Evolutionary conservation across 2,797 vertebrate species (phyloP), one percentile per base, ranked within the genome.

Genomic region (Neosilurus mollespiculum): DNA sequence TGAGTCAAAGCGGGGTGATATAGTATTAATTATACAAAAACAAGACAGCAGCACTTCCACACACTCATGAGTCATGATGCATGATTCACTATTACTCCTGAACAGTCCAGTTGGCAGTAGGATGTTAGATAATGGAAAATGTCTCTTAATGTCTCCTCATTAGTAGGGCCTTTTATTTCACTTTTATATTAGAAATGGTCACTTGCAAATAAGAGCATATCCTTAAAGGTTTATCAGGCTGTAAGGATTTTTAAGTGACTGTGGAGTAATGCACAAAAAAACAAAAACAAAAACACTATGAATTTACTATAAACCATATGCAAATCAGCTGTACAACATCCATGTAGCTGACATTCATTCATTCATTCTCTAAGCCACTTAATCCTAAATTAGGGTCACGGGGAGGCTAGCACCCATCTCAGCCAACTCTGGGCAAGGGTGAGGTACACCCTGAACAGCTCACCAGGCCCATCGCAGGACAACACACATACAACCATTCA

Each of bases 21-120:
- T 22, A 51, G 9, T 62, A 8, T 76, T 37, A 78, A n/a, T 43
- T 61, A 77, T 49, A 78, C 34, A 64, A 22, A 78, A 26, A 78
- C 8, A n/a, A 37, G 59, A 78, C 76, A 64, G 61, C 59, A 26
- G 43, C 59, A 51, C 3, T 64, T 51, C 22, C 51, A 54, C 58
- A 14, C 26, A 76, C 12, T 11, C 43, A 43, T 5, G n/a, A 49
- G 37, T 78, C 37, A 78, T 6, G 76, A 62, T 18, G n/a, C 37
- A 26, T 62, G 76, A 24, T 24, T 64, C 22, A 62, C 9, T 24
- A 9, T 62, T 78, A 78, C 16, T 78, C 14, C 16, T 6, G n/a
- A 78, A 49, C 24, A 62, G 16, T 62, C 12, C 58, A 77, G 30
- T 37, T 61, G 14, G 37, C 58, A 77, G 20, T 15, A 24, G 15